phyloP scores from a whole-genome alignment of 2,888 invertebrate genomes.

The Pecten maximus region DNA sequence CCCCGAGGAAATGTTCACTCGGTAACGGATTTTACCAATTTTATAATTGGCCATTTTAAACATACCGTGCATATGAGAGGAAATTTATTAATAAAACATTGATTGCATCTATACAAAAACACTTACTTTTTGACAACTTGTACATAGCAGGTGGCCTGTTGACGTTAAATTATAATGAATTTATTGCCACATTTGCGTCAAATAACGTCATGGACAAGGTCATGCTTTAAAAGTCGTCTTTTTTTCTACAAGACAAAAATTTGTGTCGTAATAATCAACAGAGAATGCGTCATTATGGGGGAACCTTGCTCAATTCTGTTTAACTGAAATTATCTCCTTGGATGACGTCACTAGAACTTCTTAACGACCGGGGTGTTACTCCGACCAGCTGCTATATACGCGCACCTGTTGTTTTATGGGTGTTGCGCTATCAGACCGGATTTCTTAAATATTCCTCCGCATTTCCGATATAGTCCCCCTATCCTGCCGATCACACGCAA shows the following conservation, averaged over 20 bases:
- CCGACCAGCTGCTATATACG: not conserved
- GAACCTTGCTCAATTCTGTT: not conserved
- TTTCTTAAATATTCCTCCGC: slow-evolving; percentile 26
- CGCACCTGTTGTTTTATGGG: slow-evolving; percentile 30
- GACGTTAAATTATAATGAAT: not conserved
- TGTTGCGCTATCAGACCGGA: slow-evolving; percentile 30
- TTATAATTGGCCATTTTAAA: not conserved
- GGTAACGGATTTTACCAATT: not conserved
- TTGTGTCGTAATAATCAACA: not conserved
- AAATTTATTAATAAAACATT: not conserved
- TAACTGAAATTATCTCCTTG: not conserved
- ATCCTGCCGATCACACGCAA: slow-evolving; percentile 33
- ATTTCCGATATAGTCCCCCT: slow-evolving; percentile 30
- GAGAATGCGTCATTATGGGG: not conserved
- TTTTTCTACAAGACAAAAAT: not conserved
- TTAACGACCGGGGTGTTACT: slow-evolving; percentile 18
- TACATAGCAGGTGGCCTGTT: not conserved
- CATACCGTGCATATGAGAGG: not conserved
- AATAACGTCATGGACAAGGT: not conserved
- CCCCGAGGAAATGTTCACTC: not conserved
- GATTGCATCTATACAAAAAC: not conserved
- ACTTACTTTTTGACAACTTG: not conserved
- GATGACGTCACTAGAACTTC: not conserved
- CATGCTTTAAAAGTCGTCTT: not conserved
- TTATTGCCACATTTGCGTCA: not conserved